These are phyloP conservation scores for Prenolepis imparis DNA, from an alignment of 2,888 invertebrate genomes.

Conservation along the genomic window DNA sequence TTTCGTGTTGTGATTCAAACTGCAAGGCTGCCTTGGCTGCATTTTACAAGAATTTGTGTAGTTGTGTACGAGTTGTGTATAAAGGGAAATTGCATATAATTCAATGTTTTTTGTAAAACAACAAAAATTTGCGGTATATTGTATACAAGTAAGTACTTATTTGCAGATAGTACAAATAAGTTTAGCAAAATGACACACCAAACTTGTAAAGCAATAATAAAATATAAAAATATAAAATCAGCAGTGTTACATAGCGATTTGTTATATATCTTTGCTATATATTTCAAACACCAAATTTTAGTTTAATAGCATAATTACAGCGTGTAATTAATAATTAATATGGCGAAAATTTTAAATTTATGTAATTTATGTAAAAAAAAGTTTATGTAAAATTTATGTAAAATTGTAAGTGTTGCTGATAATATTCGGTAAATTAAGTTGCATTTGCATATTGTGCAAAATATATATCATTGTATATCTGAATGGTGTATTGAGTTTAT, in stretches of 20 bases:
- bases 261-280: neutral
- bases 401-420: conserved; percentile 33
- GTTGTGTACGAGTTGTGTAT: conserved; percentile 53
- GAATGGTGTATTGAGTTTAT: conserved; percentile 21
- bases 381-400: conserved; percentile 41
- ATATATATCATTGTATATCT: neutral
- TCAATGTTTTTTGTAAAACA: neutral
- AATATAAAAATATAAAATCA: conserved; percentile 53
- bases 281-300: neutral
- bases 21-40: conserved; percentile 95
- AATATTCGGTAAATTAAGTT: conserved; percentile 7
- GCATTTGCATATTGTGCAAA: neutral
- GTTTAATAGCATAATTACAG: conserved; percentile 1
- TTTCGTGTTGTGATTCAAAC: conserved; percentile 95
- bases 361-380: conserved; percentile 49
- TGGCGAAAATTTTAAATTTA: neutral
- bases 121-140: conserved; percentile 16
- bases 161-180: conserved; percentile 33
- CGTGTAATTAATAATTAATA: conserved; percentile 13
- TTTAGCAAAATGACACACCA: conserved; percentile 48
- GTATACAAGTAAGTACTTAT: conserved; percentile 9
- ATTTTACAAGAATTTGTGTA: conserved; percentile 76
- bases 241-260: neutral
- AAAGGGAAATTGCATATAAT: neutral
- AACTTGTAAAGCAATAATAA: conserved; percentile 9